Percentiles rank a stretch among this genome's conserved stretches.
These are phyloP conservation scores for Psophia crepitans DNA, from an alignment of 2,113 vertebrate genomes.

Conservation along the genomic window DNA sequence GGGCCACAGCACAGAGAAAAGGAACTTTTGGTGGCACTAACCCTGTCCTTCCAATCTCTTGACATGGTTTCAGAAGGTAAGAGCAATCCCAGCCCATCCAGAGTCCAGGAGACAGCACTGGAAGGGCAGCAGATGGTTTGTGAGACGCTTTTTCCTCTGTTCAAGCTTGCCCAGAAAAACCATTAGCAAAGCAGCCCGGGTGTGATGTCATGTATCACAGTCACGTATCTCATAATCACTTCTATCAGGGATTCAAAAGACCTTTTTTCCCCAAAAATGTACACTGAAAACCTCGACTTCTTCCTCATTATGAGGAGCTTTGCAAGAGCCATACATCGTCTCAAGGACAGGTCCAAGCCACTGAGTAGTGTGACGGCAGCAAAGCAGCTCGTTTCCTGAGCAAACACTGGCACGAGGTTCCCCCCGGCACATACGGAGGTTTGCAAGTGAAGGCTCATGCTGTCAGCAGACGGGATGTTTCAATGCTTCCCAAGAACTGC, in stretches of 20 bases:
- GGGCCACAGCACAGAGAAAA: background rate
- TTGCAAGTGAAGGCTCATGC: accelerated
- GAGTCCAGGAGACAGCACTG: background rate
- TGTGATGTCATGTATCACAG: background rate
- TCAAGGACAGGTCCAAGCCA: background rate
- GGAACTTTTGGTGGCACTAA: background rate
- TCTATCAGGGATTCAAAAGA: background rate
- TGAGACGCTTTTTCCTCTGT: background rate
- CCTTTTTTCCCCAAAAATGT: background rate
- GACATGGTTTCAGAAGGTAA: background rate
- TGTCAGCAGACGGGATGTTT: background rate
- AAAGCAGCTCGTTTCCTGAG: background rate
- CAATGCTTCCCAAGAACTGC: background rate
- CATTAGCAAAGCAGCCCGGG: accelerated
- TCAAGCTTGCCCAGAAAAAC: background rate
- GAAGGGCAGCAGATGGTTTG: background rate
- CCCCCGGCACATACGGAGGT: background rate
- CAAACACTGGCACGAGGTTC: background rate
- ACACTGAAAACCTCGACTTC: background rate
- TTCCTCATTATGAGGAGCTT: background rate
- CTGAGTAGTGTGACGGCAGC: background rate
- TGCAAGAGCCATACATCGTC: accelerated
- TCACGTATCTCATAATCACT: background rate
- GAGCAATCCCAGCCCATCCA: background rate
- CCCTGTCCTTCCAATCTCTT: too few species aligned